Base-by-base conservation (phyloP, 2,888 invertebrate species). In the Tetranychus piercei region DNA sequence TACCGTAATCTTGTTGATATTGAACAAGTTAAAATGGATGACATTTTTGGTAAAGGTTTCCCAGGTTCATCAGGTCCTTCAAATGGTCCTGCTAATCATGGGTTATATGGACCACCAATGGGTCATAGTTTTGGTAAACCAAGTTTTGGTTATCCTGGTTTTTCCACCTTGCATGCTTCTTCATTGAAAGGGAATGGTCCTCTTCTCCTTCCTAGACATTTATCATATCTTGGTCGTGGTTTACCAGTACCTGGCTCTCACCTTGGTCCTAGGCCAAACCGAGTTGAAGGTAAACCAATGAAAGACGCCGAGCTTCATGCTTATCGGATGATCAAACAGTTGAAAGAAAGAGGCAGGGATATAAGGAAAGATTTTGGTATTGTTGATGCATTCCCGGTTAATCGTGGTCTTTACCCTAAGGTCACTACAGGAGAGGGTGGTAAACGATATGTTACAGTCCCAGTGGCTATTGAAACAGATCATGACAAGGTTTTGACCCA, bases 391-490 rank as follows among this genome's bases (percentile, higher is more conserved):
- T 67, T 22, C 9, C 43, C n/a, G 23, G 34, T 34, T 23, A 72
- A 69, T 69, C 20, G 34, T 9, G 34, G 34, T 20, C 22, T 20
- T 22, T 69, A 69, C 3, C 22, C 22, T 6, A 69, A 69, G 20
- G 34, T 23, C 4, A 20, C 22, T 22, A 20, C 69, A 20, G 34
- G 20, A 11, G 69, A 69, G 20, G 34, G 69, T 1, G 34, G 34
- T 69, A 69, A 69, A 20, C 34, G 69, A 7, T 73, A 73, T 73
- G 65, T 76, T 20, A 76, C 76, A 43, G 66, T 76, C 20, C 76
- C 76, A n/a, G 76, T 76, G 9, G 76, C 76, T 74, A 74, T 76
- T 23, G 76, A 76, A 44, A 76, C 76, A 3, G 76, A 76, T 22
- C 67, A 44, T n/a, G 74, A 74, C 9, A 74, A 76, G 43, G 69